Conservation (phyloP, 2,888 invertebrate species). For the Protophormia terraenovae region DNA sequence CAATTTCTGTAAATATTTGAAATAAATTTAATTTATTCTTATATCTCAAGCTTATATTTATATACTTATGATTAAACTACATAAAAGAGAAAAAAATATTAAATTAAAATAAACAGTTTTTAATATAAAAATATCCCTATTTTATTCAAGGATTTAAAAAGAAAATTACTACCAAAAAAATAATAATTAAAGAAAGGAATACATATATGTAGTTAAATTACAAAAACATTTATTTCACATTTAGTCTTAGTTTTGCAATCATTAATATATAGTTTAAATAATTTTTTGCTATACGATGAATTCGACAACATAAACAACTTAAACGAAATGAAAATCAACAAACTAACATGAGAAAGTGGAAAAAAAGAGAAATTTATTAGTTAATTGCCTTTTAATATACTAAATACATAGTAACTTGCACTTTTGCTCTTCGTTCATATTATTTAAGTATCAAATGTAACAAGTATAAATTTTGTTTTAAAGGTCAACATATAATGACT, state of each 20-base stretch:
- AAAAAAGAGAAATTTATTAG: background rate
- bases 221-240: background rate
- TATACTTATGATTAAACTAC: constrained; percentile 39
- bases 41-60: constrained; percentile 58
- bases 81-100: constrained; percentile 2
- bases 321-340: background rate
- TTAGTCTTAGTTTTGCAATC: constrained; percentile 14
- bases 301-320: background rate
- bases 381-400: background rate
- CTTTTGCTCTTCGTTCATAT: background rate
- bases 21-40: constrained; percentile 62
- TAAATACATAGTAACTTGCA: background rate
- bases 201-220: constrained; percentile 21
- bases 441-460: background rate
- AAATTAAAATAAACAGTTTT: constrained; percentile 32
- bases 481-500: background rate
- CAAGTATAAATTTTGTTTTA: background rate
- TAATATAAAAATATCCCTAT: background rate
- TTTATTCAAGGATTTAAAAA: constrained; percentile 32
- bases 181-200: background rate
- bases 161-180: background rate
- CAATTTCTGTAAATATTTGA: constrained; percentile 58
- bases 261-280: background rate
- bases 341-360: background rate
- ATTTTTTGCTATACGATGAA: background rate